These are phyloP conservation scores for Prolemur simus DNA, from an alignment of 2,113 vertebrate genomes.

Conservation along the genomic window DNA sequence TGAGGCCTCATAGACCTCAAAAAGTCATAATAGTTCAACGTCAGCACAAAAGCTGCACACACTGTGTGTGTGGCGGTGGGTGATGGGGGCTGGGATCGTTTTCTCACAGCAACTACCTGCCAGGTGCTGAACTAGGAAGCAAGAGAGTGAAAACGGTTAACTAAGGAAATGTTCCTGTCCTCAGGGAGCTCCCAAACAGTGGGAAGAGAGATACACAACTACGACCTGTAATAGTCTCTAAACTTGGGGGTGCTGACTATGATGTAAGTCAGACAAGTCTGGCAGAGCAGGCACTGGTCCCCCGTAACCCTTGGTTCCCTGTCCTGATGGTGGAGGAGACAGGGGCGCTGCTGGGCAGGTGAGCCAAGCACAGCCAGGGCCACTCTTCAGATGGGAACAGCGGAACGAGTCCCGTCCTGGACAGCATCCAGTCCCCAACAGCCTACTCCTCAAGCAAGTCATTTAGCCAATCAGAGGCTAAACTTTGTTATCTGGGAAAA, in stretches of 20 bases:
- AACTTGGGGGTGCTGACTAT: accelerated
- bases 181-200: not conserved
- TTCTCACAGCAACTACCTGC: not conserved
- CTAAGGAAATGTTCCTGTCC: not conserved
- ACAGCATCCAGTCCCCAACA: not conserved
- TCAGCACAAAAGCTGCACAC: not conserved
- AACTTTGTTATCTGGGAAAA: not conserved
- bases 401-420: not conserved
- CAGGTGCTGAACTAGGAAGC: not conserved
- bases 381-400: not conserved
- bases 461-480: not conserved
- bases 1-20: not conserved
- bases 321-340: not conserved
- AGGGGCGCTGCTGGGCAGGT: not conserved
- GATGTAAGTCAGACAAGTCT: not conserved
- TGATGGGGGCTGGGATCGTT: not conserved
- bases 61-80: too few species aligned
- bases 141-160: not conserved
- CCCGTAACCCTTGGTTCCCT: not conserved
- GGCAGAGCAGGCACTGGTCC: not conserved
- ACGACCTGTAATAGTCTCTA: not conserved
- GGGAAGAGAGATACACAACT: not conserved
- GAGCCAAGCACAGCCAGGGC: not conserved
- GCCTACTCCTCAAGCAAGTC: not conserved
- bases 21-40: not conserved